phyloP scores from a whole-genome alignment of 2,888 invertebrate species.

The Nebria salina region DNA sequence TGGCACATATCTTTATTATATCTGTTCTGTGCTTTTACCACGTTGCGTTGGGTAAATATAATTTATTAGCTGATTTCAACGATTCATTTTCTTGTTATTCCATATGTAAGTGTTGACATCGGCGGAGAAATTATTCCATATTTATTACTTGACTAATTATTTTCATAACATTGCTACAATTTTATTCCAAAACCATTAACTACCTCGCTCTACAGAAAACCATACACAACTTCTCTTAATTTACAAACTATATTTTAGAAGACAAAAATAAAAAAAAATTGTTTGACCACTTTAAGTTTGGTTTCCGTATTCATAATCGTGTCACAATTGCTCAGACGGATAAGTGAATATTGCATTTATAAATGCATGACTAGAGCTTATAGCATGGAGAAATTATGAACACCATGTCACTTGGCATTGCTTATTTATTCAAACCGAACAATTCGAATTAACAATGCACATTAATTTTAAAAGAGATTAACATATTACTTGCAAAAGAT shows the following conservation, averaged over 20 bases:
- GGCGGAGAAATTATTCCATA: not conserved
- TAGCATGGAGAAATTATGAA: not conserved
- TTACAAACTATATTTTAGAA: too few relatives aligned
- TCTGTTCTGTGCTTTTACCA: not conserved
- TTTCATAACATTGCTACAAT: not conserved
- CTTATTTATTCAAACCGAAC: slow-evolving; percentile 27
- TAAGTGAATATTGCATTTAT: not conserved
- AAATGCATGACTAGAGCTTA: not conserved
- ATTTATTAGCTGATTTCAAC: not conserved
- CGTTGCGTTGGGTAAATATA: not conserved
- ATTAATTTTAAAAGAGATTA: slow-evolving; percentile 44
- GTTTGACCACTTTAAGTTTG: too few relatives aligned
- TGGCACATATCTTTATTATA: not conserved
- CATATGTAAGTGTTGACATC: not conserved
- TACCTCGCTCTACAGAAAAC: not conserved
- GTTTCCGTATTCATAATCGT: not conserved
- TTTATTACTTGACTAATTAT: not conserved
- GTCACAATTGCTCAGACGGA: not conserved
- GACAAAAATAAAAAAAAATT: too few relatives aligned
- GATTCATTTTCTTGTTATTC: not conserved
- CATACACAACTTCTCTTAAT: too few relatives aligned
- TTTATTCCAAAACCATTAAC: not conserved
- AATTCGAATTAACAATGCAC: slow-evolving; percentile 44
- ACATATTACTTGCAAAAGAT: slow-evolving; percentile 41
- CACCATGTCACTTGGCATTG: not conserved